Percentiles rank a stretch among this genome's conserved stretches.
These are phyloP conservation scores for Lypha dubia DNA, from an alignment of 2,888 invertebrate genomes.

Conservation along the genomic window DNA sequence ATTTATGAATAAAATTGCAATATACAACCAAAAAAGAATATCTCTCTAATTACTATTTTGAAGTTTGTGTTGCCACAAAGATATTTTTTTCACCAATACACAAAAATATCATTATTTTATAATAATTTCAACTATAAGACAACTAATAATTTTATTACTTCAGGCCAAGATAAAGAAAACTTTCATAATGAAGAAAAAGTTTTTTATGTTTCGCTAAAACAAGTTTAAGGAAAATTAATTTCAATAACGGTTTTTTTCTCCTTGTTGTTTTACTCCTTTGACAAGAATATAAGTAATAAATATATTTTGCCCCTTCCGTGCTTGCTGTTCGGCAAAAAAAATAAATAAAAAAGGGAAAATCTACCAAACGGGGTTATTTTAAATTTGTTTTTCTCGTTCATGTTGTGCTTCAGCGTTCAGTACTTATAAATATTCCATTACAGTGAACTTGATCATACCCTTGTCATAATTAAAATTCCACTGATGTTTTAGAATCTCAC, in stretches of 20 bases:
- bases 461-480: slow-evolving; percentile 71
- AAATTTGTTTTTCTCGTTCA: slow-evolving; percentile 43
- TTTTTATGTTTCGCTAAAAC: slow-evolving; percentile 1
- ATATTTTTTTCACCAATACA: slow-evolving; percentile 4
- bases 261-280: slow-evolving; percentile 23
- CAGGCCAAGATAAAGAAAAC: slow-evolving; percentile 65
- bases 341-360: neutral
- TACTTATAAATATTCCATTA: slow-evolving; percentile 53
- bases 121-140: slow-evolving; percentile 48
- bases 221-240: slow-evolving; percentile 67
- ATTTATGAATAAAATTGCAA: neutral
- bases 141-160: slow-evolving; percentile 68
- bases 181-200: slow-evolving; percentile 64
- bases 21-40: slow-evolving; percentile 4
- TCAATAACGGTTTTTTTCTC: slow-evolving; percentile 47
- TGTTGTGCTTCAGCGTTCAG: slow-evolving; percentile 30
- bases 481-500: slow-evolving; percentile 68
- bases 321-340: slow-evolving; percentile 25
- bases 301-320: slow-evolving; percentile 36
- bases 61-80: slow-evolving; percentile 42
- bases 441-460: slow-evolving; percentile 68
- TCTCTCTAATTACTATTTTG: slow-evolving; percentile 32
- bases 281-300: slow-evolving; percentile 4
- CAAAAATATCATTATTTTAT: slow-evolving; percentile 6
- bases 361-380: slow-evolving; percentile 40